Evolutionary conservation across 2,888 invertebrate genomes (phyloP).

Genomic region (Anaspis maculata): DNA sequence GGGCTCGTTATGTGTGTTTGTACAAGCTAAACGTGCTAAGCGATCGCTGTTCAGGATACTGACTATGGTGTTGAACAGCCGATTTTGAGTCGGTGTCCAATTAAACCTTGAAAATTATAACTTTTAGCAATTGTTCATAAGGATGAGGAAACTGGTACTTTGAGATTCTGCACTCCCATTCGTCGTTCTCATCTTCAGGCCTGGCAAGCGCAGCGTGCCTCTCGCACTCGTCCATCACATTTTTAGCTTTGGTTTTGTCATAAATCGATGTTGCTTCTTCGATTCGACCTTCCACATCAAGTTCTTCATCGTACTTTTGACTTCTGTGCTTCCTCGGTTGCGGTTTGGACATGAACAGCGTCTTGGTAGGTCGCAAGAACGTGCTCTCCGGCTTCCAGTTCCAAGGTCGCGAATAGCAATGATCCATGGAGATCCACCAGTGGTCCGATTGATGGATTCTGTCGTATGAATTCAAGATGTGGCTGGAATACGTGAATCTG

Average conservation of each 20-base stretch:
- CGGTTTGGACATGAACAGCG: constrained; percentile 42
- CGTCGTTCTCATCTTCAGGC: constrained; percentile 47
- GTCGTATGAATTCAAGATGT: constrained; percentile 16
- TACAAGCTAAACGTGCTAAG: constrained; percentile 54
- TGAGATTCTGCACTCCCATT: constrained; percentile 63
- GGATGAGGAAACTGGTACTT: too few relatives aligned
- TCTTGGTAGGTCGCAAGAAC: constrained; percentile 51
- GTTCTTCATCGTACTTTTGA: constrained; percentile 31
- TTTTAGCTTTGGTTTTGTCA: constrained; percentile 51
- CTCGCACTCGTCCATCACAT: constrained; percentile 65
- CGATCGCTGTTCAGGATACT: constrained; percentile 60
- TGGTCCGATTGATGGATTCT: constrained; percentile 25
- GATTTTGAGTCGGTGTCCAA: constrained; percentile 58
- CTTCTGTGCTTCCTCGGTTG: constrained; percentile 21
- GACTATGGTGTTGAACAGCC: constrained; percentile 57
- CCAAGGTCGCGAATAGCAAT: constrained; percentile 65
- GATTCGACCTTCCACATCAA: constrained; percentile 44
- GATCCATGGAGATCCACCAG: constrained; percentile 52
- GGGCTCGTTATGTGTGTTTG: constrained; percentile 54
- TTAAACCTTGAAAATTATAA: constrained; percentile 39
- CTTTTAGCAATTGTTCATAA: not conserved
- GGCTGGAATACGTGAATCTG: constrained; percentile 4
- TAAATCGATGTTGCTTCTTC: constrained; percentile 45
- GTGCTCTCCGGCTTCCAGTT: constrained; percentile 57
- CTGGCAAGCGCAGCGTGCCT: constrained; percentile 54